These are phyloP conservation scores for Drosophila baimaii DNA, from an alignment of 1,140 invertebrate genomes.

Conservation along the genomic window DNA sequence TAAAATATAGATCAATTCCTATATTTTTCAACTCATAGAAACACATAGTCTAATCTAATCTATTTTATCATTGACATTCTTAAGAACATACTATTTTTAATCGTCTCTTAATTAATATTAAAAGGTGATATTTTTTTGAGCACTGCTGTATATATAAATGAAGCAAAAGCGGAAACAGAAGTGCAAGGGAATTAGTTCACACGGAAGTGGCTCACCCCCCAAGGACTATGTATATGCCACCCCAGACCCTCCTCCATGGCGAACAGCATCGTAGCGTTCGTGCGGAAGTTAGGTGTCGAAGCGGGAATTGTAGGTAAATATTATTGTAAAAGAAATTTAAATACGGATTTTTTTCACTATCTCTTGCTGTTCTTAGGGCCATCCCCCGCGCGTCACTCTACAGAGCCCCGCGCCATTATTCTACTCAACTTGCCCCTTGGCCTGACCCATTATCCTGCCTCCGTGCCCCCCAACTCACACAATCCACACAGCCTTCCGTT, in stretches of 20 bases:
- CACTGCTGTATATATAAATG: neutral
- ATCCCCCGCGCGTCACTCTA: neutral
- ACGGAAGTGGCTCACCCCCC: constrained; percentile 64
- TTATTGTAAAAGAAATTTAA: constrained; percentile 78
- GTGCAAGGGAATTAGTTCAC: constrained; percentile 78
- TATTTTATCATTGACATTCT: neutral
- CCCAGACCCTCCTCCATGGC: neutral
- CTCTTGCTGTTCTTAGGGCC: constrained; percentile 20
- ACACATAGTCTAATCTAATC: too few relatives aligned
- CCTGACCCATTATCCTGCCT: constrained; percentile 41
- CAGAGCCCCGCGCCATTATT: neutral
- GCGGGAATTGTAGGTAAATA: constrained; percentile 78
- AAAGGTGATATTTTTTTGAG: neutral
- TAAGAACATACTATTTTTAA: too few relatives aligned
- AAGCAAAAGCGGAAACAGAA: constrained; percentile 53
- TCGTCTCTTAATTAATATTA: neutral
- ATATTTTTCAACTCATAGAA: neutral
- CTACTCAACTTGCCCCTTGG: constrained; percentile 29
- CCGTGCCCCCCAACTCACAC: neutral
- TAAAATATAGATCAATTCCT: too few relatives aligned
- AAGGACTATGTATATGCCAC: neutral
- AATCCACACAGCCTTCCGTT: neutral
- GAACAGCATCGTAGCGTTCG: constrained; percentile 43
- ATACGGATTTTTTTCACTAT: constrained; percentile 75
- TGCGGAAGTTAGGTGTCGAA: constrained; percentile 78